phyloP scores from a whole-genome alignment of 2,113 vertebrate genomes.

The Erythrocebus patas region DNA sequence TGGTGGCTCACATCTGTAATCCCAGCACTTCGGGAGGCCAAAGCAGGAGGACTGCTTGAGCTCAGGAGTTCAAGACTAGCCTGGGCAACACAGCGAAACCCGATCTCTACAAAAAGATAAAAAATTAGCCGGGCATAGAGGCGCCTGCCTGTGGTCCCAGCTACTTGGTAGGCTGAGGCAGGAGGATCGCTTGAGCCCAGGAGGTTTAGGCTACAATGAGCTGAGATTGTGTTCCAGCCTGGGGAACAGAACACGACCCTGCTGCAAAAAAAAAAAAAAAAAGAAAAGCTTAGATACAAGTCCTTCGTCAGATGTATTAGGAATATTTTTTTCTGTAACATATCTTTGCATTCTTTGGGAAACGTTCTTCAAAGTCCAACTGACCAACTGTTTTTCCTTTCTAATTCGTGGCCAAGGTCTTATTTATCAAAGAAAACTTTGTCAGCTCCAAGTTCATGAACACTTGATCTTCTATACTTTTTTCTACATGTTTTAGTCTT shows the following conservation, averaged over 20 bases:
- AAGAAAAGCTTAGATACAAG: background rate
- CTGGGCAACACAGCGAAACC: no score
- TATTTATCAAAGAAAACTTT: background rate
- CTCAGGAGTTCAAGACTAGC: background rate
- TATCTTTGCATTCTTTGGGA: background rate
- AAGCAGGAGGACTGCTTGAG: background rate
- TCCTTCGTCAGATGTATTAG: background rate
- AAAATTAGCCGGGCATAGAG: no score
- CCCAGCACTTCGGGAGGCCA: background rate
- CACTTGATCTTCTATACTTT: background rate
- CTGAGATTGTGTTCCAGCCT: no score
- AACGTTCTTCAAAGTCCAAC: background rate
- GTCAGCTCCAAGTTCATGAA: background rate
- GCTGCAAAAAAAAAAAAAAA: no score
- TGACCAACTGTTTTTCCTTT: background rate
- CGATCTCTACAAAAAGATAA: no score
- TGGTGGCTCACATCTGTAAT: no score
- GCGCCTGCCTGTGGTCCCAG: no score
- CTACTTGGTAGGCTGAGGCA: no score
- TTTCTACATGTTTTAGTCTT: background rate
- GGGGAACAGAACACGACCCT: no score
- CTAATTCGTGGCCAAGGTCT: background rate
- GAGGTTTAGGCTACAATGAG: no score
- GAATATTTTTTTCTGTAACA: background rate
- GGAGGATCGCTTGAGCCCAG: no score